Base-by-base conservation (phyloP, 2,113 vertebrate species). In the Mola mola region DNA sequence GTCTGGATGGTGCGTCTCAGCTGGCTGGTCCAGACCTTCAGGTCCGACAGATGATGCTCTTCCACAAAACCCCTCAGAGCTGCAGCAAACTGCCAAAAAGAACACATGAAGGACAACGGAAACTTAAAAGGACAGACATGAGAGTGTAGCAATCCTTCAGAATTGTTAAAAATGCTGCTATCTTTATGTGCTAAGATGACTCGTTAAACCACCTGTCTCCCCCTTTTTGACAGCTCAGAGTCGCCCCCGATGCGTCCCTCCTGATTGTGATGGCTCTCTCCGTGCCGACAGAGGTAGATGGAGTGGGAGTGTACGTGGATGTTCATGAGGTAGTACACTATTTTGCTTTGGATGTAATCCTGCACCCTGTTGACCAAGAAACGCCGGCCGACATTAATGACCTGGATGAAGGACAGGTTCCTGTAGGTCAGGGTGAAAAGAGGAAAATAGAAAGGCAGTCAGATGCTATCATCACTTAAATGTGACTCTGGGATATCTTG, bases 311-410 rank as follows among this genome's bases (percentile, higher is more conserved):
- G 95, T 0, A 98, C 95, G 0, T 97, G 95, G 82, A 98, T 98
- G 82, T 98, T 99, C 97, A 98, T 99, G 57, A 98, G 94, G 91
- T 99, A 98, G 91, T 98, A 99, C 42, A 99, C 97, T 0, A 99
- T 99, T 80, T 97, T 98, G 65, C 96, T 98, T 85, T 99, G 97
- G 90, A 99, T 98, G 81, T 98, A 98, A 87, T 99, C 96, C 72
- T 96, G 95, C 17, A 99, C 95, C 57, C 89, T 89, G 92, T 98
- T 99, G 33, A 99, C 96, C 42, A 98, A 81, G 89, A 99, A 98
- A 0, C 95, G 89, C 40, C 95, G 92, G 19, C 97, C 97, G 43
- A 99, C 96, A 0, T 99, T 96, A 63, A 99, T 96, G 84, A 99
- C 96, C 89, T 98, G 96, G 83, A 99, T 98, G 88, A 98, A 96